Conservation (phyloP, 2,797 vertebrate genomes). For the Spatula versicolor region DNA sequence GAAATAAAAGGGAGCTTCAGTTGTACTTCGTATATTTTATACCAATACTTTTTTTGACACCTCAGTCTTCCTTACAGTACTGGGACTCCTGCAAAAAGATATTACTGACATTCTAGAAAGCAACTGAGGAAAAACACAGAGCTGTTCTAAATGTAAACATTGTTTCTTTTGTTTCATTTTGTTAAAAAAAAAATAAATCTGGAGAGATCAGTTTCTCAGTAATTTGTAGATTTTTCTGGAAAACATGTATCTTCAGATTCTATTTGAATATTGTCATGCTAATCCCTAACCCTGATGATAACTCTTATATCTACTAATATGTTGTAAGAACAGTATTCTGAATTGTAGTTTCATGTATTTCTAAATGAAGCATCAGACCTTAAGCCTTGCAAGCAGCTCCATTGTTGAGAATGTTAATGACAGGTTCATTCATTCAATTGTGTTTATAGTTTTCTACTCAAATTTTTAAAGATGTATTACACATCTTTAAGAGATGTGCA, state of each 20-base stretch:
- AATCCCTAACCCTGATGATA: background rate
- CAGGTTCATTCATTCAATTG: background rate
- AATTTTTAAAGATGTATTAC: background rate
- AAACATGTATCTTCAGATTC: background rate
- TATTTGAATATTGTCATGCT: background rate
- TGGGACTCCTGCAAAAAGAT: background rate
- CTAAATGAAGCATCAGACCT: background rate
- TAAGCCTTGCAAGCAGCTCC: background rate
- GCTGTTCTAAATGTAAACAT: background rate
- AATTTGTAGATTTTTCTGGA: background rate
- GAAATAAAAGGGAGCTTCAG: background rate
- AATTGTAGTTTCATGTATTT: background rate
- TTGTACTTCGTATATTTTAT: background rate
- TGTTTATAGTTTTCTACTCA: background rate
- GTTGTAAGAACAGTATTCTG: background rate
- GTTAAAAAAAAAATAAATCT: background rate
- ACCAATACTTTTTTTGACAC: background rate
- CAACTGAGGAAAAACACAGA: background rate
- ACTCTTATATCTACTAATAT: background rate
- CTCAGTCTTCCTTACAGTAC: background rate
- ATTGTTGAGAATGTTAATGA: background rate
- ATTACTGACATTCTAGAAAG: background rate
- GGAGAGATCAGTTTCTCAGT: background rate
- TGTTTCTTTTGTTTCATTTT: background rate
- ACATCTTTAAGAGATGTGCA: rapidly evolving